Evolutionary conservation across 2,797 vertebrate species (phyloP), one percentile per base, ranked within the genome.

Genomic region (Sylvia borin): DNA sequence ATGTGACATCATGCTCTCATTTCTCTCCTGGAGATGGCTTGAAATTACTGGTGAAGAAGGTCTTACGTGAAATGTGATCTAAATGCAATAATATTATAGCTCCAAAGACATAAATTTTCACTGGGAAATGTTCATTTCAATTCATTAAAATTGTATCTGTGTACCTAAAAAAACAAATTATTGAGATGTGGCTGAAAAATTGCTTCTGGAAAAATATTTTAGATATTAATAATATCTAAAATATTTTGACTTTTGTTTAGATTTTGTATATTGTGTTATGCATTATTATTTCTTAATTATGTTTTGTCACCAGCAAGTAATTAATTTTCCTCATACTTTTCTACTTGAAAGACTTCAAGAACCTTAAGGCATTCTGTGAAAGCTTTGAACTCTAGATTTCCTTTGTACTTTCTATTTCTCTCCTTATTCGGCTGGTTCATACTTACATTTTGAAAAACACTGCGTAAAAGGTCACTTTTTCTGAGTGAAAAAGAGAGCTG

Each of bases 331-430:
- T 88, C 51, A 60, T 85, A 89, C 25, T 88, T 53, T 88, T 57
- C 71, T 88, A 93, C 83, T 91, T 95, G 73, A 94, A 95, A 95
- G 79, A 75, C 47, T 92, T 83, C 40, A 82, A 79, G 64, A 87
- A 95, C 71, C 85, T 94, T 60, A 79, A 92, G 88, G 80, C 92
- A 92, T 85, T 90, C 47, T 67, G 42, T 64, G 58, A 90, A 92
- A 86, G 83, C 88, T 97, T 87, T 94, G 93, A 95, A 95, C 88
- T 94, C 93, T 45, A 7, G 0, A n/a, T 79, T 93, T 93, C 62
- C 83, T 94, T 94, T 87, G 80, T 94, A 88, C 76, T 76, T 94
- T 70, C 36, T 12, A 84, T 31, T 82, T 94, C n/a, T 82, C 32
- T 90, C 71, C 32, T 21, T 79, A 12, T 67, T 81, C 70, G 85